Evolutionary conservation across 2,113 vertebrate species (phyloP).

Genomic region (Apaloderma vittatum): DNA sequence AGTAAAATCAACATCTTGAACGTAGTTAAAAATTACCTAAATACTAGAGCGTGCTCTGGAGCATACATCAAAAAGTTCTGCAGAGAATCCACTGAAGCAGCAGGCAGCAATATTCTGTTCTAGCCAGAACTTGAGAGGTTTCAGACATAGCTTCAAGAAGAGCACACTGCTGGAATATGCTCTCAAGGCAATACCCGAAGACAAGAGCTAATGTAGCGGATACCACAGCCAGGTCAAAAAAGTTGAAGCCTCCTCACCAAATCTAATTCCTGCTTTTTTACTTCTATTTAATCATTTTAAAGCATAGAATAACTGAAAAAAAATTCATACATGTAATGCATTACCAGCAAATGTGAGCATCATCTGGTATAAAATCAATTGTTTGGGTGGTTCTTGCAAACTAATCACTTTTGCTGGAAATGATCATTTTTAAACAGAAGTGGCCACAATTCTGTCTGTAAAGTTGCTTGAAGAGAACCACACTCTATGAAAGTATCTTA

Average conservation of each 20-base stretch:
- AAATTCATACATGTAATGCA: background rate
- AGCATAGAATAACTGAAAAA: background rate
- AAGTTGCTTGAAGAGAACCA: slow-evolving; percentile 18
- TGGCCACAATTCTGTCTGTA: background rate
- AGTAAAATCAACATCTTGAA: background rate
- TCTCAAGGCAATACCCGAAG: background rate
- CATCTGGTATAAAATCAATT: background rate
- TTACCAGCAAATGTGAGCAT: background rate
- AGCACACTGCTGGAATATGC: background rate
- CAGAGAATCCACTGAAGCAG: background rate
- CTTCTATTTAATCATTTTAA: background rate
- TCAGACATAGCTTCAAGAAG: background rate
- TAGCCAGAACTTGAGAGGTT: background rate
- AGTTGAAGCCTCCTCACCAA: background rate
- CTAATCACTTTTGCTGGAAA: background rate
- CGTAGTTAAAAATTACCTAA: background rate
- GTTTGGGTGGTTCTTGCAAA: background rate
- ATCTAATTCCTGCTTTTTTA: background rate
- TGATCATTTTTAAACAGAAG: background rate
- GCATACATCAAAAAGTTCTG: background rate
- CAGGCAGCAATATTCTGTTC: background rate
- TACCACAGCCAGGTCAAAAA: background rate
- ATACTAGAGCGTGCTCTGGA: background rate
- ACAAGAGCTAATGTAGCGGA: background rate
- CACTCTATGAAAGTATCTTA: slow-evolving; percentile 15